Evolutionary conservation across 2,797 vertebrate genomes (phyloP).

Genomic region (Balearica regulorum): DNA sequence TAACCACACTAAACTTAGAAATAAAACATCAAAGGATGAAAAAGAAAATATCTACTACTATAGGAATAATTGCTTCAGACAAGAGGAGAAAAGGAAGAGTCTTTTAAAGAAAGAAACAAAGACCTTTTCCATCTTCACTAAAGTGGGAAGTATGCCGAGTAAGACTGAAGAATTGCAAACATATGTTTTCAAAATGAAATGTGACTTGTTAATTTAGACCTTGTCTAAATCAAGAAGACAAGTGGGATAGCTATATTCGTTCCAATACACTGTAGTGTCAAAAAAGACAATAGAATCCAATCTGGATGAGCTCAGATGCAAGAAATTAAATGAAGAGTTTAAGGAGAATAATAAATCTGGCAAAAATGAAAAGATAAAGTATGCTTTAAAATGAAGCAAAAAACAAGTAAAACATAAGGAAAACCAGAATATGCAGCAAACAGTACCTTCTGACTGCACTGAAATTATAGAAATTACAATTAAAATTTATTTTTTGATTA

Average conservation of each 20-base stretch:
- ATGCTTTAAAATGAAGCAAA: conserved; percentile 20
- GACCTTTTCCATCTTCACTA: conserved; percentile 22
- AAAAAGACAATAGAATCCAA: conserved; percentile 46
- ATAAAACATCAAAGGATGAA: conserved; percentile 12
- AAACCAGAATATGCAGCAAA: background rate
- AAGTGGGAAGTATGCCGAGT: conserved; percentile 40
- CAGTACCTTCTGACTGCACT: background rate
- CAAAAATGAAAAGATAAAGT: conserved; percentile 38
- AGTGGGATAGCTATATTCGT: conserved; percentile 55
- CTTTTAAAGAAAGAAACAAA: conserved; percentile 47
- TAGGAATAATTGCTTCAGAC: conserved; percentile 20
- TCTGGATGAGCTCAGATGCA: conserved; percentile 36
- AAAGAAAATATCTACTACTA: background rate
- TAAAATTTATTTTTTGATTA: background rate
- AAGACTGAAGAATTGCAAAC: conserved; percentile 63
- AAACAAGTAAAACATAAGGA: background rate
- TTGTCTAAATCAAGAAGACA: conserved; percentile 56
- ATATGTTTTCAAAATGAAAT: conserved; percentile 68
- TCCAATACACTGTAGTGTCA: conserved; percentile 38
- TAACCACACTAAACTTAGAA: conserved; percentile 25
- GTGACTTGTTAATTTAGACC: conserved; percentile 67
- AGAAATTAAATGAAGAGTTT: conserved; percentile 55
- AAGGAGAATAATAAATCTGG: conserved; percentile 50
- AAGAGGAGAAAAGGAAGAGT: background rate
- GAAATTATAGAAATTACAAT: background rate